Conservation (phyloP, 2,113 vertebrate genomes). For the Ophthalmolycus amberensis region DNA sequence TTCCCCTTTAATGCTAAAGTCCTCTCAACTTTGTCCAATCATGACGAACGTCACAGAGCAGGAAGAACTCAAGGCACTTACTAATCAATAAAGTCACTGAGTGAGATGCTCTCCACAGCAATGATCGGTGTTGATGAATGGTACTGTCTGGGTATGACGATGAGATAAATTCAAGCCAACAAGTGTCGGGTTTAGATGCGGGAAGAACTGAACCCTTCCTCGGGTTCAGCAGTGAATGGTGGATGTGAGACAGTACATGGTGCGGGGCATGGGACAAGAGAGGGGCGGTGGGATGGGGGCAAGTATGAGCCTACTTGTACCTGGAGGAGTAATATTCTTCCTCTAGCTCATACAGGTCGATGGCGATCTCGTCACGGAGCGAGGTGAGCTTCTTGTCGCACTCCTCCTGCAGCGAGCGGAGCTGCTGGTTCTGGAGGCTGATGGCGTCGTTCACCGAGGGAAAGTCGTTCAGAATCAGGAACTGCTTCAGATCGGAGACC, state of each 20-base stretch:
- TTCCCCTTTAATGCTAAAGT: conserved; percentile 18
- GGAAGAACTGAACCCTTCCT: conserved; percentile 13
- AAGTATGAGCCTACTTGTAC: conserved; percentile 92
- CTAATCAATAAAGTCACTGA: conserved; percentile 24
- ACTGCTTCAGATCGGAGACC: conserved; percentile 98
- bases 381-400: conserved; percentile 96
- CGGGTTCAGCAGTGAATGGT: conserved; percentile 49
- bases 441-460: conserved; percentile 97
- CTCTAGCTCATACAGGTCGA: conserved; percentile 99
- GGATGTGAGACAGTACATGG: conserved; percentile 46
- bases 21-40: neutral
- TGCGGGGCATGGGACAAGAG: conserved; percentile 58
- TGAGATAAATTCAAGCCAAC: conserved; percentile 4
- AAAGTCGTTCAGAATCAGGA: conserved; percentile 97
- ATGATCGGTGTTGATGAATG: conserved; percentile 27
- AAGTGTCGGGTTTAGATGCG: conserved; percentile 15
- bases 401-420: conserved; percentile 92
- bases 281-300: conserved; percentile 41
- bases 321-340: conserved; percentile 99
- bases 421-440: conserved; percentile 94
- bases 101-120: conserved; percentile 26
- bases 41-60: neutral
- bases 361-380: conserved; percentile 94
- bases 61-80: conserved; percentile 51
- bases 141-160: conserved; percentile 18